These are phyloP conservation scores for Eucidaris tribuloides DNA, from an alignment of 35 echinoderm and acorn worm genomes.

Conservation along the genomic window DNA sequence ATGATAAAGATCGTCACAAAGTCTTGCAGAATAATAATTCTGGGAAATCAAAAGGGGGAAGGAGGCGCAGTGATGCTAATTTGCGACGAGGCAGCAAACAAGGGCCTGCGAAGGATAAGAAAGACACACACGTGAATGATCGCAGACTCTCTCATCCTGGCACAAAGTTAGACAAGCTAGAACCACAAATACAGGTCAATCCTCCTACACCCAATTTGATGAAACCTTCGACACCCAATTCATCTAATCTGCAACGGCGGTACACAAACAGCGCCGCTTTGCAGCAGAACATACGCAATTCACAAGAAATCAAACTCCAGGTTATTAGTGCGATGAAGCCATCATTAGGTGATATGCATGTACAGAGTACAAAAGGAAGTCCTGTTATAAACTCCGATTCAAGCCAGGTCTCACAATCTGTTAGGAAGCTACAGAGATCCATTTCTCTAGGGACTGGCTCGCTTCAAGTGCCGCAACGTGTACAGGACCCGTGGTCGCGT, in stretches of 20 bases:
- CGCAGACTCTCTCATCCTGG: too few species aligned
- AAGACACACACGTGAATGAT: too few species aligned
- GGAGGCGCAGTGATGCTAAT: background rate
- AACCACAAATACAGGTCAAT: background rate
- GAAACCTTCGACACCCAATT: too few species aligned
- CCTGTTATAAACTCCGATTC: too few species aligned
- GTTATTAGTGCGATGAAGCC: constrained; percentile 11
- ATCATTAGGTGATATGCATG: background rate
- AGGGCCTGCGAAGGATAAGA: too few species aligned
- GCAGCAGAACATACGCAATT: background rate
- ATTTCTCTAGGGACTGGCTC: too few species aligned
- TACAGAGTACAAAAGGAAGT: too few species aligned
- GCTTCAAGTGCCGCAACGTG: too few species aligned
- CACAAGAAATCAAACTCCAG: background rate
- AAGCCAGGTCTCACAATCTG: too few species aligned
- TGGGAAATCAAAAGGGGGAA: background rate
- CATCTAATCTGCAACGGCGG: background rate
- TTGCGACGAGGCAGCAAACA: constrained; percentile 8
- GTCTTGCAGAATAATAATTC: background rate
- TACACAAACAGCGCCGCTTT: too few species aligned
- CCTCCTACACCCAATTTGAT: background rate
- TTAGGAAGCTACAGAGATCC: too few species aligned
- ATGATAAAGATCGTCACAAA: background rate
- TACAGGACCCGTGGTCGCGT: too few species aligned
- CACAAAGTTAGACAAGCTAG: background rate